These are phyloP conservation scores for Balaenoptera acutorostrata DNA, from an alignment of 2,113 vertebrate genomes.

Conservation along the genomic window DNA sequence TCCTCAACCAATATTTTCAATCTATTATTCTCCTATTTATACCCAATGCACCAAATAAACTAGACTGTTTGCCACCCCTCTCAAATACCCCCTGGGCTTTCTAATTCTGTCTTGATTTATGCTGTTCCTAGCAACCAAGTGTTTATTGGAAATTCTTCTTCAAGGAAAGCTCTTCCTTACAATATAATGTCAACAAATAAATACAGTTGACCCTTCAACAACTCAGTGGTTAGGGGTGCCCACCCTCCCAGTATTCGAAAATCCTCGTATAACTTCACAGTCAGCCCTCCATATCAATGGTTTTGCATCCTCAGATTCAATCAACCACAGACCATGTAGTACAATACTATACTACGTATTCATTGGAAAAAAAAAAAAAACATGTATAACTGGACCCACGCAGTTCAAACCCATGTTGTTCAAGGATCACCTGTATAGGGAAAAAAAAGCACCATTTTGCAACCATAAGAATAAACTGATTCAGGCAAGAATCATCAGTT, in stretches of 20 bases:
- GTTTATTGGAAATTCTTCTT: constrained; percentile 1
- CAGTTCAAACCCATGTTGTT: neutral
- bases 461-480: constrained; percentile 1
- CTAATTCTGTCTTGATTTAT: neutral
- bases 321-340: neutral
- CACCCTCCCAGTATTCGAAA: neutral
- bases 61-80: neutral
- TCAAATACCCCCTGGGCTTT: neutral
- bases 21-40: neutral
- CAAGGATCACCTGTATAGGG: neutral
- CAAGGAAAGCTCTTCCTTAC: constrained; percentile 1
- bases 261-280: neutral
- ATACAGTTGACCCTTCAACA: neutral
- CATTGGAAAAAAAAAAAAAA: neutral
- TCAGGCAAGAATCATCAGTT: constrained; percentile 7
- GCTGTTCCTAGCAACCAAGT: neutral
- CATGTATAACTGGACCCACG: neutral
- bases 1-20: neutral
- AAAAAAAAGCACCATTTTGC: neutral
- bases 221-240: neutral
- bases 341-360: neutral
- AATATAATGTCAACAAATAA: constrained; percentile 16
- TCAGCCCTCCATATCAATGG: neutral
- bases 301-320: neutral
- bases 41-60: neutral